Evolutionary conservation across 2,113 vertebrate genomes (phyloP).

Genomic region (Tamias sibiricus): DNA sequence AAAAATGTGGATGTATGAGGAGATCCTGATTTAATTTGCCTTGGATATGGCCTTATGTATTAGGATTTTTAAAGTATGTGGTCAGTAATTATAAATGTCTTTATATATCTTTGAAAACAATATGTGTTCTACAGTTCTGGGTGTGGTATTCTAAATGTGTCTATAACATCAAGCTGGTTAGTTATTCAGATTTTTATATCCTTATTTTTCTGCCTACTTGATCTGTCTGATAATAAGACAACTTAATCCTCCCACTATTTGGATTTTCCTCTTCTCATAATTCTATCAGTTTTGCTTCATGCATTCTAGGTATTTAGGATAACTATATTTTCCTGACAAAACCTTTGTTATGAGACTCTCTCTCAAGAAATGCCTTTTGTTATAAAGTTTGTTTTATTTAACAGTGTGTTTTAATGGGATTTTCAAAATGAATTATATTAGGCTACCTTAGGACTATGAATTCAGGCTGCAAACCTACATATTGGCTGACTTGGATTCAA

Average conservation of each 20-base stretch:
- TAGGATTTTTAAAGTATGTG: neutral
- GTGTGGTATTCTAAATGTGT: neutral
- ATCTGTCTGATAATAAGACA: neutral
- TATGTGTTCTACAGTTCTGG: neutral
- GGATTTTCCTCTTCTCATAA: neutral
- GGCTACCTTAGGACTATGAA: neutral
- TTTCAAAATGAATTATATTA: neutral
- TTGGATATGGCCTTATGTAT: neutral
- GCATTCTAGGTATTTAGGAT: neutral
- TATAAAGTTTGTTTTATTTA: neutral
- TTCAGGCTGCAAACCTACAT: neutral
- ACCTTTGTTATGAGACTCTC: neutral
- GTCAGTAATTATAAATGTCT: neutral
- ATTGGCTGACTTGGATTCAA: neutral
- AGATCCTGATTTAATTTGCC: neutral
- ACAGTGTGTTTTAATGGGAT: neutral
- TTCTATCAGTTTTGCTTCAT: neutral
- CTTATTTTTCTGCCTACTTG: neutral
- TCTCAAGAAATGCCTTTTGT: neutral
- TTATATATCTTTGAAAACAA: neutral
- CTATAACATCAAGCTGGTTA: neutral
- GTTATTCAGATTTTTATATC: conserved; percentile 22
- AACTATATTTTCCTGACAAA: neutral
- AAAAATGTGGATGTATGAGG: neutral
- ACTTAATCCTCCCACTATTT: neutral